phyloP scores from a whole-genome alignment of 2,888 invertebrate genomes.

The Rhagium mordax region DNA sequence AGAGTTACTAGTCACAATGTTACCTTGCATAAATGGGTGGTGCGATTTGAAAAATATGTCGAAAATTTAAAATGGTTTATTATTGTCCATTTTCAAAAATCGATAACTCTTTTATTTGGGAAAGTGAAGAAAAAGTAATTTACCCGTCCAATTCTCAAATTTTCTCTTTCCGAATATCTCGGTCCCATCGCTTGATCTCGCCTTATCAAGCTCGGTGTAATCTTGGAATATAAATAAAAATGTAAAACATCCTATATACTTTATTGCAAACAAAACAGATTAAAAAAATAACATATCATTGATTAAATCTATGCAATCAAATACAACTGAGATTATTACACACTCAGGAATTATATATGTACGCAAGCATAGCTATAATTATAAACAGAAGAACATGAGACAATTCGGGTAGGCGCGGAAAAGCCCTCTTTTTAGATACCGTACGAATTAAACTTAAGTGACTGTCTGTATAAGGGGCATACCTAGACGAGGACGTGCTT shows the following conservation, averaged over 20 bases:
- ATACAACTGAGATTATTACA: neutral
- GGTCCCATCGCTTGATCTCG: too few species aligned
- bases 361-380: neutral
- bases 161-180: too few species aligned
- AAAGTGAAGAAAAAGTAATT: too few species aligned
- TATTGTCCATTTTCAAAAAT: too few species aligned
- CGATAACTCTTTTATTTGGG: too few species aligned
- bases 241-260: neutral
- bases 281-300: neutral
- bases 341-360: neutral
- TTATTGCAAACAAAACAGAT: neutral
- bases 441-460: constrained; percentile 74
- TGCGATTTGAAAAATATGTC: too few species aligned
- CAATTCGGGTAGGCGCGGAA: neutral
- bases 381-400: neutral
- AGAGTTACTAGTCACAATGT: too few species aligned
- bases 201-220: too few species aligned
- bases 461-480: constrained; percentile 86
- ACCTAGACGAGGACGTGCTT: constrained; percentile 78
- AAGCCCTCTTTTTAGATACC: neutral
- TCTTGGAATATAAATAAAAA: neutral
- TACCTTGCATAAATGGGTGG: too few species aligned
- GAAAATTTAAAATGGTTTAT: too few species aligned
- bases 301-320: neutral
- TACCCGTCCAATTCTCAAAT: too few species aligned